Base-by-base conservation (phyloP, 53 echinoderm and acorn worm genomes). In the Actinopyga echinites region DNA sequence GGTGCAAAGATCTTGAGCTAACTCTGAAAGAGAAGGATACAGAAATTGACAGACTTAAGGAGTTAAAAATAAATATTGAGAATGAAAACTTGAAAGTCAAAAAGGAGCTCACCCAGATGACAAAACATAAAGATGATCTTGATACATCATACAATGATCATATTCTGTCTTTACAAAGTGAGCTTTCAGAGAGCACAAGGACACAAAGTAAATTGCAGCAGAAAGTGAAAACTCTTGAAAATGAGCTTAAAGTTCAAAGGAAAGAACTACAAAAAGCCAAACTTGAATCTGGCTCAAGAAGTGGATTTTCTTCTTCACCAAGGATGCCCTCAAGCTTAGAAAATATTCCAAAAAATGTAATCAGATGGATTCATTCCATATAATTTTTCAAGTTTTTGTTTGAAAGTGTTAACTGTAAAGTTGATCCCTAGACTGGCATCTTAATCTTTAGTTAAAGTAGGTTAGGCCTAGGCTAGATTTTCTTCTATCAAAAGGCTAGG, bases 251-350 rank as follows among this genome's bases (percentile, higher is more conserved):
- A 53, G 78, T 59, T 38, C 81, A 88, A 65, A 57, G 61, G 64
- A 88, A 83, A 12, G 88, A 83, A 36, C 74, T 44, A 52, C 75
- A 83, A 75, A 88, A 83, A 66, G 74, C 83, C 22, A 56, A 83
- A 35, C 75, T 75, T 36, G 82, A 82, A 40, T 64, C 75, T 54
- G 83, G 69, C 17, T 83, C 81, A 65, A 65, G n/a, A 56, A 56
- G 56, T 56, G 55, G 56, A 78, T 33, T 25, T 53, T 30, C 55
- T 31, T 78, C 57, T 56, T 78, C 78, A 54, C 57, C 78, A 55
- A 55, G 25, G 12, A 13, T 52, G 12, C 23, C 5, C 33, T 28
- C 56, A 55, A 56, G 30, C 29, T 49, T 56, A 55, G 34, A 24
- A 23, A 56, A 20, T 15, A 56, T 30, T 49, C 30, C 30, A 28